phyloP scores from a whole-genome alignment of 2,888 invertebrate species.

The Arctia plantaginis region DNA sequence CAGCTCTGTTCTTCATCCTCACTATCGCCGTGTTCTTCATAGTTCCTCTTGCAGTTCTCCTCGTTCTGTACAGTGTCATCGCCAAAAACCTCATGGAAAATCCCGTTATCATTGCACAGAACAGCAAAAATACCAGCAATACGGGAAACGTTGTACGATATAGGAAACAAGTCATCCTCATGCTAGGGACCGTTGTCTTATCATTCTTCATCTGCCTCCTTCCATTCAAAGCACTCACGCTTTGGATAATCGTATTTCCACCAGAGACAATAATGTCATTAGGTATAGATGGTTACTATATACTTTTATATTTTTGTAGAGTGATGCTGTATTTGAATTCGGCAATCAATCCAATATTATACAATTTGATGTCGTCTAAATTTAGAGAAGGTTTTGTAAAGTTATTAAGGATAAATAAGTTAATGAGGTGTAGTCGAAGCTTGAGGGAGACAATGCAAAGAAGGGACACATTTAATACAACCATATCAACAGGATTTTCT shows the following conservation, averaged over 20 bases:
- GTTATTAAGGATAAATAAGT: constrained; percentile 84
- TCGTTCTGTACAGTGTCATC: constrained; percentile 94
- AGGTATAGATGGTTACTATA: constrained; percentile 93
- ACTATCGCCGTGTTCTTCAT: constrained; percentile 94
- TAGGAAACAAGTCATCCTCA: constrained; percentile 93
- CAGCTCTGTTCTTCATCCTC: constrained; percentile 92
- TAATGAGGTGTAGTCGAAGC: constrained; percentile 77
- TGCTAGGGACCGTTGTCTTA: constrained; percentile 95
- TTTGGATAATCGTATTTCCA: constrained; percentile 94
- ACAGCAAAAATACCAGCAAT: constrained; percentile 80
- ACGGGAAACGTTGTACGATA: constrained; percentile 89
- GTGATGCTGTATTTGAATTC: constrained; percentile 96
- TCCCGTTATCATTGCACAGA: constrained; percentile 89
- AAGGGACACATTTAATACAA: constrained; percentile 89
- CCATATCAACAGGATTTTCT: constrained; percentile 87
- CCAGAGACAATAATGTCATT: constrained; percentile 89
- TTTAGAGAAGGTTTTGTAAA: constrained; percentile 93
- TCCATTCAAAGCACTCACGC: constrained; percentile 94
- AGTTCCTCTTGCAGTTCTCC: constrained; percentile 92
- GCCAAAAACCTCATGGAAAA: constrained; percentile 94
- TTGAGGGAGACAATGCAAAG: constrained; percentile 86
- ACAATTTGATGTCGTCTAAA: constrained; percentile 96
- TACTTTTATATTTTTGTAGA: constrained; percentile 93
- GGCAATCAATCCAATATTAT: constrained; percentile 96
- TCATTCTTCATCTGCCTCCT: constrained; percentile 96